These are phyloP conservation scores for Nysson spinosus DNA, from an alignment of 2,888 invertebrate genomes.

Conservation along the genomic window DNA sequence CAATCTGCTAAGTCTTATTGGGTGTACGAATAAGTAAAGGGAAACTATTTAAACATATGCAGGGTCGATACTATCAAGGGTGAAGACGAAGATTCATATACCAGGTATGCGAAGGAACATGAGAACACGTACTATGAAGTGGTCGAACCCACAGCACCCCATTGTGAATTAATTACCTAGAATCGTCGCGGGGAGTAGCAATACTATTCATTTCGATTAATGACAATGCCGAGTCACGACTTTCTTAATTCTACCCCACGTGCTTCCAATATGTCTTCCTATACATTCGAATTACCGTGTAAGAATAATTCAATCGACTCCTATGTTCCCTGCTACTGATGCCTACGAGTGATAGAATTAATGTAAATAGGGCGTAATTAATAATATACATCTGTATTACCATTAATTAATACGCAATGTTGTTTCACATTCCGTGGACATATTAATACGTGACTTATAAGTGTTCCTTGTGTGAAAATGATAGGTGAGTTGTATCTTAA, in stretches of 20 bases:
- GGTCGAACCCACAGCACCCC: conserved; percentile 58
- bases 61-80: conserved; percentile 36
- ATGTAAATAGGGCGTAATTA: too few relatives aligned
- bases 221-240: conserved; percentile 63
- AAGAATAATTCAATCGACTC: conserved; percentile 4
- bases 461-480: too few relatives aligned
- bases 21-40: conserved; percentile 15
- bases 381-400: too few relatives aligned
- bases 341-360: too few relatives aligned
- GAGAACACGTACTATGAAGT: conserved; percentile 31
- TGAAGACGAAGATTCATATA: conserved; percentile 37
- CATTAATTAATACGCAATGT: too few relatives aligned
- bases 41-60: conserved; percentile 28
- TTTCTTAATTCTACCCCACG: conserved; percentile 34
- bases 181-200: conserved; percentile 60
- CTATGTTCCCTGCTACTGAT: not conserved
- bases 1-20: conserved; percentile 20
- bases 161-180: conserved; percentile 73
- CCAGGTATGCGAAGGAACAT: conserved; percentile 26
- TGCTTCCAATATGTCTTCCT: not conserved
- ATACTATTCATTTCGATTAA: conserved; percentile 46
- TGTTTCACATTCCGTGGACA: too few relatives aligned
- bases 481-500: too few relatives aligned
- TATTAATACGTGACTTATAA: too few relatives aligned
- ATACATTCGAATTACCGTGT: not conserved